phyloP scores from a whole-genome alignment of 1,140 invertebrate species.

The Papilio aristodemus region DNA sequence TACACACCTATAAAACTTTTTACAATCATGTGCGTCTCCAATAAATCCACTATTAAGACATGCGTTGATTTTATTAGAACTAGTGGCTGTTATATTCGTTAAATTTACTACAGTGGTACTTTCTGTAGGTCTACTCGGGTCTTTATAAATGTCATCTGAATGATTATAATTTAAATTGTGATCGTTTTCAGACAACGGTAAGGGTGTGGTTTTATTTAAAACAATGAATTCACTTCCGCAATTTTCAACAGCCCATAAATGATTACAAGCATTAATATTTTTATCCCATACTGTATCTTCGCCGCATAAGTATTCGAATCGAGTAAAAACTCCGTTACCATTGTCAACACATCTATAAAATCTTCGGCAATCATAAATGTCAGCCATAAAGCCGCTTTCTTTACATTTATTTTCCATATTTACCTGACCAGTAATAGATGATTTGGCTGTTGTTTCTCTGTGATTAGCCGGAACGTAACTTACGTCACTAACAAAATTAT shows the following conservation, averaged over 20 bases:
- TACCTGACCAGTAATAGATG: constrained; percentile 29
- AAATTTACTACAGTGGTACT: constrained; percentile 35
- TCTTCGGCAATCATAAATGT: constrained; percentile 82
- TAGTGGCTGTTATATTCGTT: constrained; percentile 31
- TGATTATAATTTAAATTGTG: not conserved
- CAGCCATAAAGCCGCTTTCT: constrained; percentile 80
- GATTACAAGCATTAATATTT: constrained; percentile 82
- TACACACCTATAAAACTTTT: constrained; percentile 84
- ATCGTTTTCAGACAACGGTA: constrained; percentile 7
- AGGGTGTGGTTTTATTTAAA: constrained; percentile 28
- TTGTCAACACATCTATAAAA: constrained; percentile 86
- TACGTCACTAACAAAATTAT: constrained; percentile 40
- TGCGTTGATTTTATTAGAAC: constrained; percentile 35
- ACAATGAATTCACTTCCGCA: constrained; percentile 45
- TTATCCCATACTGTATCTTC: constrained; percentile 84
- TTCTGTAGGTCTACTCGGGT: constrained; percentile 32
- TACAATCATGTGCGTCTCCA: constrained; percentile 81
- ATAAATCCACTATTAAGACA: constrained; percentile 81
- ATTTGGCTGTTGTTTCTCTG: constrained; percentile 33
- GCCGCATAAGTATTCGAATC: constrained; percentile 83
- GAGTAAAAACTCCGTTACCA: constrained; percentile 80
- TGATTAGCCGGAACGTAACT: constrained; percentile 70
- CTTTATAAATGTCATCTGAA: not conserved
- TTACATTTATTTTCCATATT: constrained; percentile 53
- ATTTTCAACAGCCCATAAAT: constrained; percentile 75